Evolutionary conservation across 2,797 vertebrate genomes (phyloP), one percentile per base, ranked within the genome.

Genomic region (Galaxias olidus): DNA sequence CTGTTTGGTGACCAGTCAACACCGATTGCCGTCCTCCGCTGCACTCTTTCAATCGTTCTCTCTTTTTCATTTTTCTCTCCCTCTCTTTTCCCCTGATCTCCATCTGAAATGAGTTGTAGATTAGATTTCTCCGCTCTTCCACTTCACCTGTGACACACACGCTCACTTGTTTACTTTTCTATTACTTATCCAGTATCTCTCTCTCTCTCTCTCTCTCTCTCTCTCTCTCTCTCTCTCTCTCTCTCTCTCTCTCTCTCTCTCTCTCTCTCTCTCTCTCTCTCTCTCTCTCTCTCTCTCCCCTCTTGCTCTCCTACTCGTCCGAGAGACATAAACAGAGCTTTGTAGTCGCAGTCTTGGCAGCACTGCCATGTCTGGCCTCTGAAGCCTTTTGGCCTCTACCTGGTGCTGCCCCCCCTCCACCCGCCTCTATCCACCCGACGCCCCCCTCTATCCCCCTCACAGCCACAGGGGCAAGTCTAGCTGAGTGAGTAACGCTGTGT

Each of bases 261-360:
- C 55, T 67, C 9, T 49, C 44, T 77, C 61, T 69, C 71, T 61
- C n/a, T 9, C 50, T 65, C 43, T 1, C 40, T 12, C 59, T 75
- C 47, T 8, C 49, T 10, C 50, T 55, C 53, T 68, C 63, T 68
- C 13, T 43, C 61, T 76, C 65, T n/a, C 61, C 8, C 50, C 14
- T 17, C 14, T 12, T 17, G 4, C 49, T 4, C 63, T 54, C 65
- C 9, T 12, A 9, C 51, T 53, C 20, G 18, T 10, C 30, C n/a
- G 48, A 66, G 74, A 80, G 70, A 82, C 64, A 76, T 81, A 81
- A 76, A 82, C 90, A 91, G 78, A 85, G 85, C 86, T 89, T 91
- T 89, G 86, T 87, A 89, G 89, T 70, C 53, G 12, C 54, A 40
- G 54, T 41, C 18, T 6, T 30, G 6, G 30, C 30, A 30, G 30